Evolutionary conservation across 2,888 invertebrate species (phyloP), one percentile per base, ranked within the genome.

Genomic region (Acanthoscelides obtectus): DNA sequence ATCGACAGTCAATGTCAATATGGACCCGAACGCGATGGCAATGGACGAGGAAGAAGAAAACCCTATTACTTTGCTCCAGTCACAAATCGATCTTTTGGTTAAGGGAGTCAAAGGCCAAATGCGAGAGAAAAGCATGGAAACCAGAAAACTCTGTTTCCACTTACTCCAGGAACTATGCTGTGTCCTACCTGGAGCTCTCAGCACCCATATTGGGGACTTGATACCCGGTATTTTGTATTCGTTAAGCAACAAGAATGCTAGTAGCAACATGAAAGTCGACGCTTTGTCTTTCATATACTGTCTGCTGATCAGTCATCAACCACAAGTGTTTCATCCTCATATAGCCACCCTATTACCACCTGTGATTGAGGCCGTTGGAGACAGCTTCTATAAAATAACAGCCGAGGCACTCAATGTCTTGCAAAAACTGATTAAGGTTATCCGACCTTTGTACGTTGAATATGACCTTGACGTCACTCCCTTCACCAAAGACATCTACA

Each of bases 261-360:
- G 96, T 67, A 97, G 97, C 69, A 98, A 98, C 79, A 98, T 99
- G 95, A 97, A 97, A 87, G 99, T 99, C 79, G 98, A 98, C 83
- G 96, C 98, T 0, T 87, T 99, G 67, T 92, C 94, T 67, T 99
- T 99, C 86, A 89, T 99, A 73, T 92, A 94, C 85, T 93, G 93
- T 82, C 87, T 97, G 71, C 86, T 97, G 74, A 89, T 92, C 69
- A 92, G 94, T 1, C 97, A 97, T 85, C 89, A 89, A 64, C 91
- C 93, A 0, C 90, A 88, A 78, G 92, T 92, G 0, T 96, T 98
- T 86, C 93, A 95, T 79, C 89, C 91, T 3, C 94, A 95, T 84
- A 93, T 95, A 84, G 88, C 89, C 1, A 89, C 92, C 22, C 86
- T 97, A 66, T 89, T 95, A 74, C 95, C 95, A 12, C 93, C 97